These are phyloP conservation scores for Penaeus monodon DNA, from an alignment of 2,888 invertebrate genomes.

Conservation along the genomic window DNA sequence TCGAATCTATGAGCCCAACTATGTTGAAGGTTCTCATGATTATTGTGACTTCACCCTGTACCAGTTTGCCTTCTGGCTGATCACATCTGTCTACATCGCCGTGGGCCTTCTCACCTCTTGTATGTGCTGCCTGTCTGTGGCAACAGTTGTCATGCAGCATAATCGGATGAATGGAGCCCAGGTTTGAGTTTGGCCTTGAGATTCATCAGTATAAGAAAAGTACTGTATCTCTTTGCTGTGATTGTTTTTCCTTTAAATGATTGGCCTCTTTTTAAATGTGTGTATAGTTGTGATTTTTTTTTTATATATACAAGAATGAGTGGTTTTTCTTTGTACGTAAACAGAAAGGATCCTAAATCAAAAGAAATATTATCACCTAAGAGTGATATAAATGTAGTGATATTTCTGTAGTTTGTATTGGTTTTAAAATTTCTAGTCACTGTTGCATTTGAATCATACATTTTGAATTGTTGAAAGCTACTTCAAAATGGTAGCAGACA, in stretches of 20 bases:
- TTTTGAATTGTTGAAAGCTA: too few species aligned
- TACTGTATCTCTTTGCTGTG: background rate
- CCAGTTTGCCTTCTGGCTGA: conserved; percentile 80
- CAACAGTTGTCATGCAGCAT: conserved; percentile 71
- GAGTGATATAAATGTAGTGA: too few species aligned
- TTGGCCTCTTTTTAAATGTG: too few species aligned
- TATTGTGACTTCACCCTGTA: conserved; percentile 80
- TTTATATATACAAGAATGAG: too few species aligned
- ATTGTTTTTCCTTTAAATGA: background rate
- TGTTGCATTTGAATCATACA: too few species aligned
- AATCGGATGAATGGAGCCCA: conserved; percentile 17
- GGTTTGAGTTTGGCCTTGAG: conserved; percentile 19
- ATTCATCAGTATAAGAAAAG: background rate
- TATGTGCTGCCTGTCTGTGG: conserved; percentile 75
- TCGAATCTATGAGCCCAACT: conserved; percentile 77
- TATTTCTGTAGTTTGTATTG: too few species aligned
- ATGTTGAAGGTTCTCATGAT: conserved; percentile 70
- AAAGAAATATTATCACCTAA: too few species aligned
- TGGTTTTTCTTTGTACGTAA: too few species aligned
- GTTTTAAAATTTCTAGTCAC: too few species aligned
- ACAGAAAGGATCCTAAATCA: too few species aligned
- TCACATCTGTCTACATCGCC: conserved; percentile 77
- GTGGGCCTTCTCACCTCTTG: conserved; percentile 73
- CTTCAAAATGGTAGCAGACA: too few species aligned
- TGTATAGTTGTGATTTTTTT: too few species aligned